Percentiles rank a stretch among this genome's conserved stretches.
These are phyloP conservation scores for Philonicus albiceps DNA, from an alignment of 2,888 invertebrate species.

Conservation along the genomic window DNA sequence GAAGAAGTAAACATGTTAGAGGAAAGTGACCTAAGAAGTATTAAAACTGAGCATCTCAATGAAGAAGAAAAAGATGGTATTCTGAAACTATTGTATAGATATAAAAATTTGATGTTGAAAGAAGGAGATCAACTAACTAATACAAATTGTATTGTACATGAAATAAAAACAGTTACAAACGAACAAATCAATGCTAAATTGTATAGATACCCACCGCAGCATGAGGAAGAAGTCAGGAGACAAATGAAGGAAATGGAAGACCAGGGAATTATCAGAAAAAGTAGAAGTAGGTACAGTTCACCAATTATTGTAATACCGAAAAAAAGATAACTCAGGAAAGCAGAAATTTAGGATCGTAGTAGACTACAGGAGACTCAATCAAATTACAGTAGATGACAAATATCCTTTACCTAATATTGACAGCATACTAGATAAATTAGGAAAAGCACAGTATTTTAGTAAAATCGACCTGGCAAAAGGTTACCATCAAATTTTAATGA, in stretches of 20 bases:
- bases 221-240: background rate
- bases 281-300: background rate
- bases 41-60: background rate
- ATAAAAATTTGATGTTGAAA: background rate
- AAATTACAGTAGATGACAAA: background rate
- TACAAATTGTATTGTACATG: background rate
- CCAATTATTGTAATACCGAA: background rate
- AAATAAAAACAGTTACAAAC: background rate
- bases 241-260: background rate
- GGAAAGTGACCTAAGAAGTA: background rate
- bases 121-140: background rate
- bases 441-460: background rate
- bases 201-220: background rate
- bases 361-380: background rate
- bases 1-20: background rate
- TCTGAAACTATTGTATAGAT: background rate
- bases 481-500: background rate
- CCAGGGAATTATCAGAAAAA: background rate
- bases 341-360: background rate
- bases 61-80: background rate
- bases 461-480: background rate
- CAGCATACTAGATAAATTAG: background rate
- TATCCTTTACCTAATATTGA: background rate
- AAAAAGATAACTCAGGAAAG: conserved; percentile 5
- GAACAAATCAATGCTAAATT: background rate